phyloP scores from a whole-genome alignment of 2,888 invertebrate genomes.

The Eupithecia tripunctaria region DNA sequence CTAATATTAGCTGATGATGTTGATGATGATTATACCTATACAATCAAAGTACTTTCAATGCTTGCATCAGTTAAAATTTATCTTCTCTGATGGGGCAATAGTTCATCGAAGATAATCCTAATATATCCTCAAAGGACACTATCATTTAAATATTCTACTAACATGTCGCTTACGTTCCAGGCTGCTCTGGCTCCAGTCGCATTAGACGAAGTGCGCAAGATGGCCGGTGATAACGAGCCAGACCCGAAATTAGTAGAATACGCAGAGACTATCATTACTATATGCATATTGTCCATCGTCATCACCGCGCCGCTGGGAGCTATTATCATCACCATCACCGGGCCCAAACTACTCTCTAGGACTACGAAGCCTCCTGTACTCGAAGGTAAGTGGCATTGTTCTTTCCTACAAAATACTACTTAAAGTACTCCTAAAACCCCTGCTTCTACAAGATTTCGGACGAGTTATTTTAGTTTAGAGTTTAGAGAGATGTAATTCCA shows the following conservation, averaged over 20 bases:
- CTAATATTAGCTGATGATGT: too few species aligned
- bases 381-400: constrained; percentile 77
- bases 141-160: neutral
- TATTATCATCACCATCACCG: constrained; percentile 91
- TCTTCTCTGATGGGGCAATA: neutral
- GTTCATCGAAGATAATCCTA: neutral
- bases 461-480: neutral
- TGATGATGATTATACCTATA: too few species aligned
- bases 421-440: too few species aligned
- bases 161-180: constrained; percentile 60
- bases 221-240: constrained; percentile 57
- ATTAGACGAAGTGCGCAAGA: constrained; percentile 85
- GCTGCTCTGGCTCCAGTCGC: constrained; percentile 93
- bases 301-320: constrained; percentile 94
- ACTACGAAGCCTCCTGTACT: constrained; percentile 88
- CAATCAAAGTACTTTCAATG: neutral
- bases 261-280: constrained; percentile 89
- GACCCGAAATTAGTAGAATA: constrained; percentile 82
- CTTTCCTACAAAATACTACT: neutral
- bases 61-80: neutral
- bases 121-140: neutral
- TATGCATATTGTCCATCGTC: constrained; percentile 92
- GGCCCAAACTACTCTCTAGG: constrained; percentile 90
- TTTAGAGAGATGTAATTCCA: neutral
- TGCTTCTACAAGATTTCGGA: neutral